phyloP scores from a whole-genome alignment of 2,113 vertebrate species.

The Tetrao urogallus region DNA sequence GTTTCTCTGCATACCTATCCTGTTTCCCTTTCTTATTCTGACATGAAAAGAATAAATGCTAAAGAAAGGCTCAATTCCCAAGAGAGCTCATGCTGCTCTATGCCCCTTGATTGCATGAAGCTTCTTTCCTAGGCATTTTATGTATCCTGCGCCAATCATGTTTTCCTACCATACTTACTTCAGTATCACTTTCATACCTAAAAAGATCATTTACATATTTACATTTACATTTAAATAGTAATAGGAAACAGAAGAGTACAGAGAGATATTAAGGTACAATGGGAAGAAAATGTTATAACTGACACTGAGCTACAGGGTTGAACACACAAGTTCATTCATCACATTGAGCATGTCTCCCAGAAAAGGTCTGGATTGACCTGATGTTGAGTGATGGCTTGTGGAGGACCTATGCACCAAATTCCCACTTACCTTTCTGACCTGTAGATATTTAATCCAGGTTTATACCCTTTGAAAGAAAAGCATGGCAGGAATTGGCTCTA shows the following conservation, averaged over 20 bases:
- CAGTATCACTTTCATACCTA: not conserved
- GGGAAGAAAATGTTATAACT: not conserved
- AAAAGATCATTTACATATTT: not conserved
- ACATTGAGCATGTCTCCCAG: too few species aligned
- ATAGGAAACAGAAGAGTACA: not conserved
- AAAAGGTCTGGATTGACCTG: not conserved
- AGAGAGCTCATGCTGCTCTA: not conserved
- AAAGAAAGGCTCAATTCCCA: not conserved
- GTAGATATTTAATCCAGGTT: not conserved
- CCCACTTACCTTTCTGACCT: not conserved
- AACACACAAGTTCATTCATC: not conserved
- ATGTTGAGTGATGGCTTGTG: fast-evolving
- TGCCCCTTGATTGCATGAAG: not conserved
- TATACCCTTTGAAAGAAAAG: not conserved
- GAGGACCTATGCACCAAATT: fast-evolving
- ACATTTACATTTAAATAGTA: not conserved
- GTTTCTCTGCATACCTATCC: not conserved
- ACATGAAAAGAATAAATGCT: not conserved
- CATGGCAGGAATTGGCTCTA: not conserved
- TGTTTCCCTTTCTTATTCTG: not conserved
- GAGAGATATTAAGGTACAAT: not conserved
- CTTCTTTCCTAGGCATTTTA: not conserved
- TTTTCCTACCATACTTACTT: not conserved
- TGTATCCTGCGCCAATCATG: not conserved
- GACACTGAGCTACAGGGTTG: not conserved